Conservation (phyloP, 2,888 invertebrate species). For the Lepidochrysops patricia region DNA sequence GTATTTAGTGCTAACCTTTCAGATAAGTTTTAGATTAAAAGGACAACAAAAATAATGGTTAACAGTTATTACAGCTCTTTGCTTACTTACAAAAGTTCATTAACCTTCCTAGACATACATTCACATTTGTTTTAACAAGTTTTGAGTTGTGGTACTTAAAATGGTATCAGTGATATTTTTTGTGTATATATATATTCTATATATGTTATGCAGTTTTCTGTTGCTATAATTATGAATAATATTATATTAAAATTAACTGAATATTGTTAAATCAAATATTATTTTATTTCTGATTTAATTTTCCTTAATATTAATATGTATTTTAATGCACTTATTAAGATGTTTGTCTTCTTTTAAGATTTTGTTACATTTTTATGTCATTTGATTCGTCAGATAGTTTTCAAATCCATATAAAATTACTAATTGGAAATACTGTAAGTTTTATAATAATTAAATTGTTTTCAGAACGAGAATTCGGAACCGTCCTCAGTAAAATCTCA, state of each 20-base stretch:
- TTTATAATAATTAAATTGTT: conserved; percentile 22
- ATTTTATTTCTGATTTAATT: too few relatives aligned
- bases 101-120: not conserved
- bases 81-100: not conserved
- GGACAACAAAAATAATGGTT: not conserved
- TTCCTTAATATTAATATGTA: too few relatives aligned
- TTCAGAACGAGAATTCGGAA: conserved; percentile 89
- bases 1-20: not conserved
- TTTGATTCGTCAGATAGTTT: too few relatives aligned
- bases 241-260: too few relatives aligned
- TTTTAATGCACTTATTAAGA: too few relatives aligned
- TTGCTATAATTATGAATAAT: too few relatives aligned
- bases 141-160: too few relatives aligned
- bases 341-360: too few relatives aligned
- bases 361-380: too few relatives aligned
- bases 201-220: too few relatives aligned
- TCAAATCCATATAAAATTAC: too few relatives aligned
- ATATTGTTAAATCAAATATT: not conserved
- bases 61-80: not conserved
- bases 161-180: too few relatives aligned
- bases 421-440: not conserved
- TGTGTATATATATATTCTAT: not conserved
- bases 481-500: conserved; percentile 91
- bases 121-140: not conserved
- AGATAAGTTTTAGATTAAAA: not conserved